A percentile compares a stretch with the other conserved stretches of the same genome.
phyloP scores from a whole-genome alignment of 1,140 invertebrate species.

The Plodia interpunctella region DNA sequence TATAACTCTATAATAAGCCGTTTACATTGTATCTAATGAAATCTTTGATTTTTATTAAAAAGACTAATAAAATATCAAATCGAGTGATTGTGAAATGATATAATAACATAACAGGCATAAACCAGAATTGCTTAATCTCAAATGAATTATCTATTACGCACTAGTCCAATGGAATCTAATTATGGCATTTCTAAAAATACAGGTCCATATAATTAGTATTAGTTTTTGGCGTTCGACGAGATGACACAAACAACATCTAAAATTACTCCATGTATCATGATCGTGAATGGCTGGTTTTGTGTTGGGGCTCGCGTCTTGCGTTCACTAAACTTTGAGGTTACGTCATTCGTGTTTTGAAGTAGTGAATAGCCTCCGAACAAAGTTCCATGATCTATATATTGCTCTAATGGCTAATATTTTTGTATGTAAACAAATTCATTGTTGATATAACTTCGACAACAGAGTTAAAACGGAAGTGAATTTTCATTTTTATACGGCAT shows the following conservation, averaged over 20 bases:
- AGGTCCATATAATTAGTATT: not conserved
- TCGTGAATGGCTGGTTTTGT: slow-evolving; percentile 10
- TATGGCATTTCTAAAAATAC: not conserved
- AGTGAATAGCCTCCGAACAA: slow-evolving; percentile 47
- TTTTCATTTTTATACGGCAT: too few species aligned
- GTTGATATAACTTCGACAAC: not conserved
- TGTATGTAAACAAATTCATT: not conserved
- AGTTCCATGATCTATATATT: slow-evolving; percentile 50
- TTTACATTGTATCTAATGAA: too few species aligned
- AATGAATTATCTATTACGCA: not conserved
- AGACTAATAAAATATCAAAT: too few species aligned
- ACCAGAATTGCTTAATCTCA: not conserved
- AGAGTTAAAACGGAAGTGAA: too few species aligned
- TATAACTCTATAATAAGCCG: too few species aligned
- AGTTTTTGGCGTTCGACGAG: not conserved
- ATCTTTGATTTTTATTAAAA: too few species aligned
- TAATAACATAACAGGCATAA: not conserved
- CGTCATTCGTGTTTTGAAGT: slow-evolving; percentile 60
- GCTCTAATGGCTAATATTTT: not conserved
- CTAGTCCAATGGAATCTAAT: not conserved
- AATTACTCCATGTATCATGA: not conserved
- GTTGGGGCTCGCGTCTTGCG: slow-evolving; percentile 50
- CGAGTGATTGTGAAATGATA: not conserved
- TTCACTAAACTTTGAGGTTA: slow-evolving; percentile 69
- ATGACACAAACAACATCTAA: not conserved